phyloP scores from a whole-genome alignment of 1,140 invertebrate species.

The Doryteuthis pealeii region DNA sequence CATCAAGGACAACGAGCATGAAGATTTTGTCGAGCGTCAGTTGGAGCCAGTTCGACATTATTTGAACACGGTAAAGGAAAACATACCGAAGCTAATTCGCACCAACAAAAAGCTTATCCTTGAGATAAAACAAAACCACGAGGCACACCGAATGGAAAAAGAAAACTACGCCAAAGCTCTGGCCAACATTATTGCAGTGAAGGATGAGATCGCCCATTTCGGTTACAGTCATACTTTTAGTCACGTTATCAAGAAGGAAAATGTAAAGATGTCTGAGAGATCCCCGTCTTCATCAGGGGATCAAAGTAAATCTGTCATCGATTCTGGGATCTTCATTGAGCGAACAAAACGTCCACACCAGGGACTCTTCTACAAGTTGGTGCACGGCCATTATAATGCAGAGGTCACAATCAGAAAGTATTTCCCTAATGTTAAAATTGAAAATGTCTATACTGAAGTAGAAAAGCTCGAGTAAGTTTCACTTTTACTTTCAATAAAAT shows the following conservation, averaged over 20 bases:
- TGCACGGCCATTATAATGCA: constrained; percentile 14
- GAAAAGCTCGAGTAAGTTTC: constrained; percentile 31
- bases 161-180: constrained; percentile 18
- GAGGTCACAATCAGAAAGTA: constrained; percentile 30
- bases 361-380: constrained; percentile 24
- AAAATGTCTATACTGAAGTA: constrained; percentile 28
- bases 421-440: constrained; percentile 18
- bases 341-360: constrained; percentile 3
- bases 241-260: background rate
- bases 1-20: constrained; percentile 4
- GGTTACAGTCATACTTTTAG: constrained; percentile 17
- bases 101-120: constrained; percentile 36
- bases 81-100: constrained; percentile 38
- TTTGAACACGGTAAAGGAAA: constrained; percentile 21
- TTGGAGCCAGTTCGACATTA: constrained; percentile 25
- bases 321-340: constrained; percentile 13
- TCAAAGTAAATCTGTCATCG: background rate
- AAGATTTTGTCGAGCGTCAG: constrained; percentile 22
- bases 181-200: constrained; percentile 17
- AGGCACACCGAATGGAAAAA: constrained; percentile 16
- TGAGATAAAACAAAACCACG: constrained; percentile 29
- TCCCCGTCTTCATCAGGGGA: too few relatives aligned
- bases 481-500: background rate
- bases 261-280: background rate
- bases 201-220: constrained; percentile 24